These are phyloP conservation scores for Ecdyonurus torrentis DNA, from an alignment of 2,888 invertebrate species.

Conservation along the genomic window DNA sequence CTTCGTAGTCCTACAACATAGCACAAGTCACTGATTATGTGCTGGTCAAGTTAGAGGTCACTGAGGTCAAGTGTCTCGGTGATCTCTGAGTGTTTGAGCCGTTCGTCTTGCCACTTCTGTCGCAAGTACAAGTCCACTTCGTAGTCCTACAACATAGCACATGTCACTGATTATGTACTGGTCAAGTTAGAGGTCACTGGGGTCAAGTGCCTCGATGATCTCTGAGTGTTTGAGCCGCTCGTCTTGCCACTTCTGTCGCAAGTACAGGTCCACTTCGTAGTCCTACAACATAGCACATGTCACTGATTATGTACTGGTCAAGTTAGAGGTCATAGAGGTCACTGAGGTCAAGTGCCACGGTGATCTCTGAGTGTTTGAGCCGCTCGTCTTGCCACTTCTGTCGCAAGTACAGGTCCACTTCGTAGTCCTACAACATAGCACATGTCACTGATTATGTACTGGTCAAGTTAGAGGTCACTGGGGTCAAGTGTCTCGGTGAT, in stretches of 20 bases:
- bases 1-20: conserved; percentile 29
- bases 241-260: conserved; percentile 31
- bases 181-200: conserved; percentile 30
- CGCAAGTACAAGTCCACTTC: conserved; percentile 32
- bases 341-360: conserved; percentile 27
- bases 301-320: not conserved
- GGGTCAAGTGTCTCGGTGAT: conserved; percentile 27
- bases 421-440: conserved; percentile 28
- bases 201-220: conserved; percentile 26
- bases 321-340: conserved; percentile 30
- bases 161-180: too few relatives aligned
- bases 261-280: conserved; percentile 32
- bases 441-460: too few relatives aligned
- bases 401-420: conserved; percentile 31
- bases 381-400: conserved; percentile 32
- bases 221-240: conserved; percentile 26
- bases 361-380: conserved; percentile 25
- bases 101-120: conserved; percentile 30
- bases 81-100: conserved; percentile 26
- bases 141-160: conserved; percentile 28
- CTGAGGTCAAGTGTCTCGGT: conserved; percentile 28
- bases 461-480: conserved; percentile 29
- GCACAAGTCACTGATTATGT: not conserved
- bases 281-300: conserved; percentile 22
- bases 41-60: conserved; percentile 25